Evolutionary conservation across 1,140 invertebrate species (phyloP).

Genomic region (Lineus longissimus): DNA sequence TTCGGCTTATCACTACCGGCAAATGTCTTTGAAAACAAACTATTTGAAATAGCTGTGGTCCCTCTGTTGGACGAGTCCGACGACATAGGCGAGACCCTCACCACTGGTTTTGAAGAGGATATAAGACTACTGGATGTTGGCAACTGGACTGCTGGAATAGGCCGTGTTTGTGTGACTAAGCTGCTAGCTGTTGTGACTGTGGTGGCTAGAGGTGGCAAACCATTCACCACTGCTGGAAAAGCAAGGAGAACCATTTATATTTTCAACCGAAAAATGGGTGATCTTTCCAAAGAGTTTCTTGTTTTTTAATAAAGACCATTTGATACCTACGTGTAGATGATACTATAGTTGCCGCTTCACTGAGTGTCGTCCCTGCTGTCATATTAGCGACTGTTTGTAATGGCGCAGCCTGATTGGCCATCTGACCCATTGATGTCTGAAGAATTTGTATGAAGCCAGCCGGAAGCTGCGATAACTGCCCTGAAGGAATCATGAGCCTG

Average conservation of each 20-base stretch:
- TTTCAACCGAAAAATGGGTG: too few species aligned
- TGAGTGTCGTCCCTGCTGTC: too few species aligned
- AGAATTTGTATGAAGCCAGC: slow-evolving; percentile 21
- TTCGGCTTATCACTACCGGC: too few species aligned
- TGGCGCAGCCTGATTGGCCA: background rate
- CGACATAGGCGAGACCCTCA: slow-evolving; percentile 41
- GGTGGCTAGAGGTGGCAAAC: background rate
- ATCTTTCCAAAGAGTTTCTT: too few species aligned
- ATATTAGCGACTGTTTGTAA: too few species aligned
- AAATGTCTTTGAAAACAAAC: too few species aligned
- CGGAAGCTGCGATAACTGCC: slow-evolving; percentile 45
- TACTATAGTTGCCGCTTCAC: too few species aligned
- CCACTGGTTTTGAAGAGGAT: slow-evolving; percentile 37
- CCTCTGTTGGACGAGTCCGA: slow-evolving; percentile 15
- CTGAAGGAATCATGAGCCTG: slow-evolving; percentile 54
- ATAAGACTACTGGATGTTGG: slow-evolving; percentile 17
- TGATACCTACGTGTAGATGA: too few species aligned
- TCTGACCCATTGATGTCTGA: background rate
- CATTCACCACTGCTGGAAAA: slow-evolving; percentile 1
- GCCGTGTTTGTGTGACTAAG: slow-evolving; percentile 18
- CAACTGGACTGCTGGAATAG: slow-evolving; percentile 10
- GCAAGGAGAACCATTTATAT: background rate
- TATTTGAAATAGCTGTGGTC: too few species aligned
- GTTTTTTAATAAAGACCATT: too few species aligned
- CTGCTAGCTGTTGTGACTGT: slow-evolving; percentile 5